Evolutionary conservation across 2,888 invertebrate species (phyloP).

Genomic region (Melanostoma mellinum): DNA sequence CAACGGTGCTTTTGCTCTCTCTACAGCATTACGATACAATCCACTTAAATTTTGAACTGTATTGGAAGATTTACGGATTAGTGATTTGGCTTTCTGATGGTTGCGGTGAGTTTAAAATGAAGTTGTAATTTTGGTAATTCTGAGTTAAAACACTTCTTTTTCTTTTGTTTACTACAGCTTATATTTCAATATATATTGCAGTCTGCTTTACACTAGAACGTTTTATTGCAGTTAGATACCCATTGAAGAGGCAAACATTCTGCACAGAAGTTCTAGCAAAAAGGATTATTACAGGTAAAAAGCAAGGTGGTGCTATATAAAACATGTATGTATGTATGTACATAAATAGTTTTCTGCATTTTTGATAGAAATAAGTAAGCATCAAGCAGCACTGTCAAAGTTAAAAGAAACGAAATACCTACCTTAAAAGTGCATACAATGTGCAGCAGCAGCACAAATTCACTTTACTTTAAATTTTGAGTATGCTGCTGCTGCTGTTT

Average conservation of each 20-base stretch:
- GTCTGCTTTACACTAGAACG: conserved; percentile 90
- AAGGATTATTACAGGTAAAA: conserved; percentile 84
- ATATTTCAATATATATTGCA: conserved; percentile 89
- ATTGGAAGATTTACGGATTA: conserved; percentile 85
- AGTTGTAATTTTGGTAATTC: not conserved
- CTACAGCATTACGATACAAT: conserved; percentile 85
- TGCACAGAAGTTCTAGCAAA: conserved; percentile 88
- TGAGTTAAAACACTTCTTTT: conserved; percentile 10
- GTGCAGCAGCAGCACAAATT: too few relatives aligned
- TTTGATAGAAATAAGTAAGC: too few relatives aligned
- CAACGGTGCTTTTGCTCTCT: conserved; percentile 86
- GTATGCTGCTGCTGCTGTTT: too few relatives aligned
- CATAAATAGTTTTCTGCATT: too few relatives aligned
- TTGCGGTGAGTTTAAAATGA: conserved; percentile 83
- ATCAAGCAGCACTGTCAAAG: too few relatives aligned
- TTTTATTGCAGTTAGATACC: conserved; percentile 89
- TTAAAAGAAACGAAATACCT: too few relatives aligned
- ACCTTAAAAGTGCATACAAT: too few relatives aligned
- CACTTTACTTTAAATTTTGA: too few relatives aligned
- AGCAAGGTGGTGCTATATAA: not conserved
- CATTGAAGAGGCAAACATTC: conserved; percentile 86
- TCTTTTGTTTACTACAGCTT: conserved; percentile 80
- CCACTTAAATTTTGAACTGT: conserved; percentile 82
- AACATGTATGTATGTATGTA: too few relatives aligned
- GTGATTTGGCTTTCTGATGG: conserved; percentile 87